Evolutionary conservation across 2,797 vertebrate genomes (phyloP).

Genomic region (Coregonus suidteri): DNA sequence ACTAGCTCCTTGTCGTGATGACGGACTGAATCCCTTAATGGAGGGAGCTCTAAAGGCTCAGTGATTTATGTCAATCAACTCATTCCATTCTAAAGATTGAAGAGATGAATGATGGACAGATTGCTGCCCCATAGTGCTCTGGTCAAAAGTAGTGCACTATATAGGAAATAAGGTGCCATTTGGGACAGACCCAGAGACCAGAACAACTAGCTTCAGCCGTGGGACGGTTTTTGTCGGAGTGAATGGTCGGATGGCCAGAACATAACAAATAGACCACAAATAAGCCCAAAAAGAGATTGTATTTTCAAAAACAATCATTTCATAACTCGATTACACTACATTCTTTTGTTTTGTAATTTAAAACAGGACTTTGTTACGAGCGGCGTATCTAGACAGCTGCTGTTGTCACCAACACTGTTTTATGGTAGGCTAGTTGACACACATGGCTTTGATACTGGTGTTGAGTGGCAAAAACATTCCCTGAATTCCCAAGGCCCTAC

Average conservation of each 20-base stretch:
- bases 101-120: not conserved
- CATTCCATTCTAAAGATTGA: not conserved
- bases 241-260: too few relatives aligned
- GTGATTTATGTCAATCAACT: not conserved
- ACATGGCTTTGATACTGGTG: not conserved
- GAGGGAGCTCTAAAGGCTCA: not conserved
- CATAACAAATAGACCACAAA: too few relatives aligned
- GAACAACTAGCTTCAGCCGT: not conserved
- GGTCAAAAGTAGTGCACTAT: not conserved
- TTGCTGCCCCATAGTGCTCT: not conserved
- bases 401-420: too few relatives aligned
- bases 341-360: not conserved
- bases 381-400: too few relatives aligned
- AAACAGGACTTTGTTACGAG: not conserved
- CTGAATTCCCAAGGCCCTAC: not conserved
- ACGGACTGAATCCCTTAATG: not conserved
- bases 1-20: not conserved
- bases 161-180: not conserved
- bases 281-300: too few relatives aligned
- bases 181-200: not conserved
- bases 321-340: not conserved
- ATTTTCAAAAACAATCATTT: too few relatives aligned
- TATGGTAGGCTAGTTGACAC: not conserved
- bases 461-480: not conserved
- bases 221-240: too few relatives aligned